Conservation (phyloP, 2,113 vertebrate genomes). For the Boleophthalmus pectinirostris region DNA sequence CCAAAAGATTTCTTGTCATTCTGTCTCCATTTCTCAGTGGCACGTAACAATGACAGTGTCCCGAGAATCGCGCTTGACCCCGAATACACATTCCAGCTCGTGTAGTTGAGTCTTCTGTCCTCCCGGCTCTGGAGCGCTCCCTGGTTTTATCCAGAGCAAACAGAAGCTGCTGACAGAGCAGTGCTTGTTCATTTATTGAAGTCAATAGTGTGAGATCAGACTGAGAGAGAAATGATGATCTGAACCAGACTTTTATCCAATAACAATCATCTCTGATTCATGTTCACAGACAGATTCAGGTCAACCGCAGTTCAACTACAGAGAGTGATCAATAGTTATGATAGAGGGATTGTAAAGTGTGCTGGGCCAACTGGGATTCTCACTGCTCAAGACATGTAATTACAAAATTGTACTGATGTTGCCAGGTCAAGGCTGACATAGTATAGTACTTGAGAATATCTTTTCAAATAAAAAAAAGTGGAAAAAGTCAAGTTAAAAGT, state of each 20-base stretch:
- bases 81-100: neutral
- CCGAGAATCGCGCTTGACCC: neutral
- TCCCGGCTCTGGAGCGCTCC: too few species aligned
- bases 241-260: constrained; percentile 18
- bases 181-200: constrained; percentile 15
- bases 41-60: neutral
- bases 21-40: neutral
- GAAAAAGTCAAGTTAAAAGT: too few species aligned
- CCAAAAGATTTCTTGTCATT: neutral
- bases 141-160: neutral
- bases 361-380: neutral
- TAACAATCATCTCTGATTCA: constrained; percentile 33
- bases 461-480: too few species aligned
- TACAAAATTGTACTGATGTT: neutral
- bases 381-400: neutral
- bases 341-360: neutral
- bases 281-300: constrained; percentile 18
- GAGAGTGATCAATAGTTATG: constrained; percentile 2
- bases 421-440: too few species aligned
- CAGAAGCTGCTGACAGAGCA: constrained; percentile 29
- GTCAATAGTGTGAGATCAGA: constrained; percentile 27
- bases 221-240: constrained; percentile 28
- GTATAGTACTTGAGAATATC: too few species aligned
- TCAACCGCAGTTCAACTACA: constrained; percentile 23
- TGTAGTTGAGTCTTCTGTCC: neutral